Percentiles rank a stretch among this genome's conserved stretches.
These are phyloP conservation scores for Alcedo quadribrachys DNA, from an alignment of 2,797 vertebrate species.

Conservation along the genomic window DNA sequence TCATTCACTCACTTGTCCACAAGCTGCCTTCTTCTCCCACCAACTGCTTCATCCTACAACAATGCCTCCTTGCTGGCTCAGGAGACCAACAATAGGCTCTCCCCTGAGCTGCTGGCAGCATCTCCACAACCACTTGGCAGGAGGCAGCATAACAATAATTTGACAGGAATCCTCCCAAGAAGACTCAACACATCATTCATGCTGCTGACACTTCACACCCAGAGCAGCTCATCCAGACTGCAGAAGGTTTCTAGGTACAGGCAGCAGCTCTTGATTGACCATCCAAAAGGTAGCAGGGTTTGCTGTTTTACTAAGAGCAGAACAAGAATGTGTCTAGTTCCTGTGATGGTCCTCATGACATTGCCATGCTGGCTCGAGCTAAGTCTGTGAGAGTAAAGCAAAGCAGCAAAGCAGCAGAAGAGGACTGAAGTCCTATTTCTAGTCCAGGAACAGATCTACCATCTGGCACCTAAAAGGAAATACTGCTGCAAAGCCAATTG, in stretches of 20 bases:
- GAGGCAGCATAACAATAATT: slow-evolving; percentile 71
- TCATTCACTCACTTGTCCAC: slow-evolving; percentile 70
- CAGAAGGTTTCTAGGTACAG: background rate
- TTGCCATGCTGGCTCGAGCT: fast-evolving
- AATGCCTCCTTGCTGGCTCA: slow-evolving; percentile 44
- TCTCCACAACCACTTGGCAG: slow-evolving; percentile 51
- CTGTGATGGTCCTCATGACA: background rate
- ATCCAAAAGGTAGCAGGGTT: background rate
- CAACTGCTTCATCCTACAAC: slow-evolving; percentile 4
- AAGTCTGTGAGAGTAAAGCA: background rate
- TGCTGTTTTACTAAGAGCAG: background rate
- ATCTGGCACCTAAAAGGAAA: background rate
- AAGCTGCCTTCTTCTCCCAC: slow-evolving; percentile 41
- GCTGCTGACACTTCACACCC: slow-evolving; percentile 36
- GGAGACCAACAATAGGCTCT: slow-evolving; percentile 62
- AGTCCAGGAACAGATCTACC: background rate
- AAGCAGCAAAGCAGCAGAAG: background rate
- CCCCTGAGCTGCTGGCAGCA: slow-evolving; percentile 60
- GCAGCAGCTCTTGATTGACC: background rate
- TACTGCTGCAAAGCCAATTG: background rate
- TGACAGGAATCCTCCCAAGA: slow-evolving; percentile 48
- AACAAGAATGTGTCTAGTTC: background rate
- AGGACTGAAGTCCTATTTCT: background rate
- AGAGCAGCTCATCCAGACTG: background rate
- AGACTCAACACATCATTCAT: slow-evolving; percentile 42